Conservation (phyloP, 2,797 vertebrate species). For the Okamejei kenojei region DNA sequence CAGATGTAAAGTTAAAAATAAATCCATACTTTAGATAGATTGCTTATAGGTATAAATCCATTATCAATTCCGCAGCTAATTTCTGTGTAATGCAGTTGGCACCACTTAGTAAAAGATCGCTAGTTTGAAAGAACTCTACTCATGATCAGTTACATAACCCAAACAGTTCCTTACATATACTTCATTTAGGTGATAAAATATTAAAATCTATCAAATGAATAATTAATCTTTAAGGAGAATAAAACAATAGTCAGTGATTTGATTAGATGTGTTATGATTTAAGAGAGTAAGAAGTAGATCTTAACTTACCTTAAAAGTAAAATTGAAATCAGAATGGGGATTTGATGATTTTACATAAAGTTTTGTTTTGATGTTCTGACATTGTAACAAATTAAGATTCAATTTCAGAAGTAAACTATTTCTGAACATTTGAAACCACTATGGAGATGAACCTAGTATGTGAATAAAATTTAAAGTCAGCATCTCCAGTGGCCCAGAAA, state of each 20-base stretch:
- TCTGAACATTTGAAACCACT: neutral
- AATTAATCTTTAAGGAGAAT: neutral
- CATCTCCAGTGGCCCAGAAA: neutral
- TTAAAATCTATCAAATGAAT: neutral
- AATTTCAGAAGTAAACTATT: neutral
- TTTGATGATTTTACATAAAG: neutral
- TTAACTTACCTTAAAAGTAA: neutral
- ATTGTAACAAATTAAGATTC: neutral
- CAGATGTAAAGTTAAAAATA: neutral
- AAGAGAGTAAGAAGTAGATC: neutral
- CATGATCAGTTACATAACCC: neutral
- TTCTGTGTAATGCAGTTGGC: neutral
- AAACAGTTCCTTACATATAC: neutral
- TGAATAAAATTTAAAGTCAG: neutral
- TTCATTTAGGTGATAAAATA: neutral
- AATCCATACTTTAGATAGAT: neutral
- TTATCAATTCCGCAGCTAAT: neutral
- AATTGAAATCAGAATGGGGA: neutral
- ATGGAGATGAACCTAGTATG: neutral
- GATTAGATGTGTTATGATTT: neutral
- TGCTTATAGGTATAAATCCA: neutral
- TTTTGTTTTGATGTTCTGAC: neutral
- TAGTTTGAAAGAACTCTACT: neutral
- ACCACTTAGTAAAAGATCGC: neutral
- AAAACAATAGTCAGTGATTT: neutral